Evolutionary conservation across 2,888 invertebrate species (phyloP), one percentile per base, ranked within the genome.

Genomic region (Aleiodes leptofemur): DNA sequence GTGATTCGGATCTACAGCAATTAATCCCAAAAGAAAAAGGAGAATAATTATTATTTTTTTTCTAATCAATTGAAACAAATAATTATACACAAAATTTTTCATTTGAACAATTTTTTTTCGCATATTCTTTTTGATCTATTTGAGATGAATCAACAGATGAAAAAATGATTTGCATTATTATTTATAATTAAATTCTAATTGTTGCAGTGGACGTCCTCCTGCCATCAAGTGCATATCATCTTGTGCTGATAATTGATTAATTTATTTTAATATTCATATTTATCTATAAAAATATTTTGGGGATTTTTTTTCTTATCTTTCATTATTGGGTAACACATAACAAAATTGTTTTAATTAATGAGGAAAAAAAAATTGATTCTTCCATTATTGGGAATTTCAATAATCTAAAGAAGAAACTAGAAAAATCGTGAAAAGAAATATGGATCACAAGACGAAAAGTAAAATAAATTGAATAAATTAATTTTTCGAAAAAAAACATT

Each of bases 1-100:
- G 89, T 53, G 89, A 88, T 82, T 89, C 89, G 77, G 89, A 89
- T 82, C 90, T 90, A 86, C 81, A 82, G 34, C 74, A 85, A 83
- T 77, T 43, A n/a, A 13, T 68, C 13, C 50, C 51, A 79, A 80
- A 74, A 72, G 34, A 48, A 69, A 34, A 69, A 29, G 55, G 43
- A 48, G 48, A 50, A 64, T 64, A 59, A 13, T 0, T 34, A 55
- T 76, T 51, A 57, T 38, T 48, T 11, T 38, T 51, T 14, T 68
- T 48, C 29, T 9, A 43, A 43, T 43, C 43, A 43, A 43, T 43
- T 7, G 9, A 43, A 43, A 43, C 38, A 55, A 69, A 69, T 69
- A 51, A 53, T 51, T 9, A 43, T 43, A 43, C 43, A 43, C 43
- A 43, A 43, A 43, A 43, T 43, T 9, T 29, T 56, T 66, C 55